phyloP scores from a whole-genome alignment of 2,888 invertebrate species.

The Caenorhabditis macrosperma region DNA sequence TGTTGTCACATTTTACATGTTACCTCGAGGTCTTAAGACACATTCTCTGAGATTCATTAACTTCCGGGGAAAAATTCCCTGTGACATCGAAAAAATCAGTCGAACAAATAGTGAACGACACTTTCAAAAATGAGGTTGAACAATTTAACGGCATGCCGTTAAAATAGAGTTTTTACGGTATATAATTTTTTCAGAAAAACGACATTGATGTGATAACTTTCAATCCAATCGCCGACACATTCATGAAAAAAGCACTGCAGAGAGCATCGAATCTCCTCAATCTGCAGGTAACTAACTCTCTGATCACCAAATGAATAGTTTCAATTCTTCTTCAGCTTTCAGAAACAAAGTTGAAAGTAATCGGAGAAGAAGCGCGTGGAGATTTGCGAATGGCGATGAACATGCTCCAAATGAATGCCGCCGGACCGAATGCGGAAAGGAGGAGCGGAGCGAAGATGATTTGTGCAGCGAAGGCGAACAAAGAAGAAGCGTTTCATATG shows the following conservation, averaged over 20 bases:
- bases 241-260: slow-evolving; percentile 37
- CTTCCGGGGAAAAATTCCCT: too few relatives aligned
- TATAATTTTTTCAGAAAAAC: slow-evolving; percentile 29
- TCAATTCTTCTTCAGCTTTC: slow-evolving; percentile 8
- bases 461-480: slow-evolving; percentile 34
- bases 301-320: too few relatives aligned
- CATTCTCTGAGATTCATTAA: too few relatives aligned
- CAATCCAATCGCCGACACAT: slow-evolving; percentile 48
- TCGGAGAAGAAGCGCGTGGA: slow-evolving; percentile 27
- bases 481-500: slow-evolving; percentile 56
- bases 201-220: slow-evolving; percentile 23
- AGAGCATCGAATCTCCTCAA: slow-evolving; percentile 24
- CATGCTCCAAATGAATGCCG: slow-evolving; percentile 49
- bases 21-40: too few relatives aligned
- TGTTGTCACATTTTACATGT: too few relatives aligned
- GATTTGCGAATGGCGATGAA: slow-evolving; percentile 52
- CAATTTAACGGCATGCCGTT: too few relatives aligned
- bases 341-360: slow-evolving; percentile 7
- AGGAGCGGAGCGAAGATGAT: slow-evolving; percentile 9
- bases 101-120: too few relatives aligned
- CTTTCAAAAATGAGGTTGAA: too few relatives aligned
- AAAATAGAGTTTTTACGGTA: too few relatives aligned
- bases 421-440: slow-evolving; percentile 6
- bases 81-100: too few relatives aligned
- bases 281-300: neutral